Percentiles rank a stretch among this genome's conserved stretches.
Evolutionary conservation across 2,888 invertebrate genomes (phyloP).

Genomic region (Meiosimyza platycephala): DNA sequence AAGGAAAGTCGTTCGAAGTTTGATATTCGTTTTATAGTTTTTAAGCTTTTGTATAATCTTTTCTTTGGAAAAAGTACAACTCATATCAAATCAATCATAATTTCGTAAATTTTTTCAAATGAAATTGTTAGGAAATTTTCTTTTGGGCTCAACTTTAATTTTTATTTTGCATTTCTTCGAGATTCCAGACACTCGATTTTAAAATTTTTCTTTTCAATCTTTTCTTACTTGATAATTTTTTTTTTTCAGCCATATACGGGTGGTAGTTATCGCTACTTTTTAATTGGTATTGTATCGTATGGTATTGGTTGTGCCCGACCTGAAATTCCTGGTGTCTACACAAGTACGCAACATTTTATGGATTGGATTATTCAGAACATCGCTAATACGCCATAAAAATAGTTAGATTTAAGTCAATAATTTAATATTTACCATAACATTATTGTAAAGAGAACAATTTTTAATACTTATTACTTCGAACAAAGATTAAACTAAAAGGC

Average conservation of each 20-base stretch:
- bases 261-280: conserved; percentile 61
- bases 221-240: neutral
- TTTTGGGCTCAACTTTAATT: too few species aligned
- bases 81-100: too few species aligned
- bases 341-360: conserved; percentile 71
- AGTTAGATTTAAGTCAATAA: neutral
- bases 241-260: conserved; percentile 38
- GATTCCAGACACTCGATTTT: neutral
- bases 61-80: too few species aligned
- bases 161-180: too few species aligned
- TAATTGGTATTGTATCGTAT: conserved; percentile 77
- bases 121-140: too few species aligned
- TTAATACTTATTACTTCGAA: too few species aligned
- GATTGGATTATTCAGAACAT: conserved; percentile 72
- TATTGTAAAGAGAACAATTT: too few species aligned
- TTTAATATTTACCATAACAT: neutral
- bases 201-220: neutral
- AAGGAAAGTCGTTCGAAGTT: too few species aligned
- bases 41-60: too few species aligned
- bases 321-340: conserved; percentile 75
- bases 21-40: too few species aligned
- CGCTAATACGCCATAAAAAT: conserved; percentile 51
- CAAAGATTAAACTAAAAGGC: neutral
- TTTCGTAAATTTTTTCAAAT: too few species aligned
- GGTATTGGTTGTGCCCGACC: conserved; percentile 75